A percentile compares a stretch with the other conserved stretches of the same genome.
Evolutionary conservation across 1,140 invertebrate genomes (phyloP).

Genomic region (Sesamia nonagrioides): DNA sequence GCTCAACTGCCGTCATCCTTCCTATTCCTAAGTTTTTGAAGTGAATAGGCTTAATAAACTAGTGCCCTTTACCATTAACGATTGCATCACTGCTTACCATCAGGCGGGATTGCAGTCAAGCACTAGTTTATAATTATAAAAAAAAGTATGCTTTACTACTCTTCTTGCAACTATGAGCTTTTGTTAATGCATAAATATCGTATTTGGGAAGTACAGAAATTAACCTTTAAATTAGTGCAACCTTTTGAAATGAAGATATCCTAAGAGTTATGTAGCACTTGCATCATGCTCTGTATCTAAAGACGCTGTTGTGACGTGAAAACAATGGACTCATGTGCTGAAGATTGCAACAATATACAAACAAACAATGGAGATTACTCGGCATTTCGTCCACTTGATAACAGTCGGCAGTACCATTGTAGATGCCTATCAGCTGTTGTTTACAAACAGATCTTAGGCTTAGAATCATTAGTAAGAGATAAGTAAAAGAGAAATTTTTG

Average conservation of each 20-base stretch:
- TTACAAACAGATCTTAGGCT: background rate
- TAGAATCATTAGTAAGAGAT: background rate
- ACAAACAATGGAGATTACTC: constrained; percentile 2
- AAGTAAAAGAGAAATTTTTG: background rate
- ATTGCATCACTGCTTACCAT: no score
- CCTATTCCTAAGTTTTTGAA: no score
- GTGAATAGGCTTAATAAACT: no score
- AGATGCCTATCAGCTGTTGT: background rate
- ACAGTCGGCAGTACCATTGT: background rate
- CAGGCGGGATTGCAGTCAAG: no score
- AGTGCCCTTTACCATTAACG: no score
- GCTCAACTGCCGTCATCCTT: no score
- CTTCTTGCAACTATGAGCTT: no score
- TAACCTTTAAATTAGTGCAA: background rate
- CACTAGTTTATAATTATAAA: no score
- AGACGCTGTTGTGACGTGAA: background rate
- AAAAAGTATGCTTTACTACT: background rate
- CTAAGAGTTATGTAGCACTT: background rate
- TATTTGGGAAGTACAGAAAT: background rate
- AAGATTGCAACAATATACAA: constrained; percentile 1
- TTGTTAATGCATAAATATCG: no score
- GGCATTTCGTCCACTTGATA: constrained; percentile 3
- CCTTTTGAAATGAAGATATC: background rate
- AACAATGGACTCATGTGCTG: background rate
- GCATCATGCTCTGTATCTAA: background rate